Base-by-base conservation (phyloP, 2,888 invertebrate genomes). In the Malacosoma neustria region DNA sequence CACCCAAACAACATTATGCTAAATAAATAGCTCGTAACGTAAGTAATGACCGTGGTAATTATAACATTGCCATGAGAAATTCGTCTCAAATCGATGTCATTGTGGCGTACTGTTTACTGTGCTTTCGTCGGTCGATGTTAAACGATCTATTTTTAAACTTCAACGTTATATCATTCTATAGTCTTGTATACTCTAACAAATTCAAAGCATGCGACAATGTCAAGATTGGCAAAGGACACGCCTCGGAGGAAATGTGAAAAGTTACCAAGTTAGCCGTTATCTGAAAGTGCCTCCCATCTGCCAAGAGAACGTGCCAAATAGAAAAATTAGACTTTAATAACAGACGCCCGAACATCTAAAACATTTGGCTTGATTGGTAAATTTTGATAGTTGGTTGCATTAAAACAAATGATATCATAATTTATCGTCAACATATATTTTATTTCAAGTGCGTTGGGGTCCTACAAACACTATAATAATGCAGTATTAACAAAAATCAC, bases 201-300 rank as follows among this genome's bases (percentile, higher is more conserved):
- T 72, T 70, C 68, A 56, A 60, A 64, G 63, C 63, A 63, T 59
- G 64, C 61, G 67, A 70, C 68, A 61, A 48, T 61, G 62, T 53
- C 53, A 53, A 54, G 63, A 61, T 56, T 61, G 63, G 51, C 51
- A 53, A 40, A 54, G 52, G 52, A 58, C 54, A 46, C 48, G 57
- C 50, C 54, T 42, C 41, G 53, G 60, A 59, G 69, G 69, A 79
- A 80, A 81, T 80, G 79, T 71, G 77, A 77, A 80, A 82, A 81
- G 79, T 82, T 81, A 62, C 59, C 56, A 73, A 77, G 70, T 79
- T 76, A 56, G 54, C 57, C 70, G 72, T 69, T 74, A 76, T 79
- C 73, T 71, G 64, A 55, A 64, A 63, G 64, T 62, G 63, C 57
- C 67, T 62, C 67, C 64, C 80, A 79, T 80, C 72, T 79, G 77